Conservation (phyloP, 2,888 invertebrate species). For the Horisme vitalbata region DNA sequence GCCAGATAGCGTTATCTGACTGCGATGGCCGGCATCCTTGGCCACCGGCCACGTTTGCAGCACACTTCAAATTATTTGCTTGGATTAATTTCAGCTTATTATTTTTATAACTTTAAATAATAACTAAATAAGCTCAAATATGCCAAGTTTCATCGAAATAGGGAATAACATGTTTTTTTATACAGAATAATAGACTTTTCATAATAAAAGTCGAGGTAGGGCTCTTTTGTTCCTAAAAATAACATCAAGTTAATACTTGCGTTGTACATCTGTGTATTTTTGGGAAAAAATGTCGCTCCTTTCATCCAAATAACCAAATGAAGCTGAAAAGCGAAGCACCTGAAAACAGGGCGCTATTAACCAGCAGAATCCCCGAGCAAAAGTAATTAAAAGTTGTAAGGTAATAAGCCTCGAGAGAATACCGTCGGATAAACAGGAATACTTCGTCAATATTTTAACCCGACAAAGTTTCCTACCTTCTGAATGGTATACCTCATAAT, state of each 20-base stretch:
- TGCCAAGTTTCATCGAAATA: too few relatives aligned
- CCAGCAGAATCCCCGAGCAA: constrained; percentile 54
- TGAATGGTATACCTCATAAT: constrained; percentile 41
- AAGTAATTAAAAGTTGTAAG: constrained; percentile 63
- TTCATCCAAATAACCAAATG: not conserved
- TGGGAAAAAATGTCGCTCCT: not conserved
- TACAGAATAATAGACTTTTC: too few relatives aligned
- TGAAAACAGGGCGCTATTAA: constrained; percentile 49
- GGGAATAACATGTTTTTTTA: too few relatives aligned
- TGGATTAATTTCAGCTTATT: constrained; percentile 11
- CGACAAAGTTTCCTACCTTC: constrained; percentile 41
- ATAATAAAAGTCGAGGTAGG: too few relatives aligned
- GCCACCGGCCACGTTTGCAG: constrained; percentile 42
- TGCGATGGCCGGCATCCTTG: constrained; percentile 44
- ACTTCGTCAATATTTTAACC: constrained; percentile 48
- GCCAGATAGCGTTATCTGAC: constrained; percentile 46
- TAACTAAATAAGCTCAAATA: too few relatives aligned
- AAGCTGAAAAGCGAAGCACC: constrained; percentile 39
- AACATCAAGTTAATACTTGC: too few relatives aligned
- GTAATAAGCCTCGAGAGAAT: constrained; percentile 35
- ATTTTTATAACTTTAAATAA: not conserved
- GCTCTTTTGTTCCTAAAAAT: too few relatives aligned
- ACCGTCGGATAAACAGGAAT: constrained; percentile 42
- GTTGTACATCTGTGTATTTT: too few relatives aligned
- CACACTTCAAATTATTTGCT: constrained; percentile 22